phyloP scores from a whole-genome alignment of 1,140 invertebrate genomes.

The Armadillidium nasatum region DNA sequence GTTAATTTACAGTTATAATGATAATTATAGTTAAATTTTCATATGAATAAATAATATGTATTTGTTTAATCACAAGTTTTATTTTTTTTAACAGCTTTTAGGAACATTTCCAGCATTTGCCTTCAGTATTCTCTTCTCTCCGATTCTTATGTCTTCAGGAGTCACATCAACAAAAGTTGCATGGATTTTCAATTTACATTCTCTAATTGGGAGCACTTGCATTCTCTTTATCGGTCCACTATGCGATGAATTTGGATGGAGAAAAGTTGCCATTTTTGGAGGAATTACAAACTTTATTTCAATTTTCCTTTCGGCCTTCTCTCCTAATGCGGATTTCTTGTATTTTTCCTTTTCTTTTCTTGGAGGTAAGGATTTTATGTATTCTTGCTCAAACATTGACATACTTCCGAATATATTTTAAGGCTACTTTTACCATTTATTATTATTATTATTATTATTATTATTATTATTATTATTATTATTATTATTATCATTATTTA shows the following conservation, averaged over 20 bases:
- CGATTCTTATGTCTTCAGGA: constrained; percentile 7
- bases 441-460: no score
- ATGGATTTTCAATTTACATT: constrained; percentile 31
- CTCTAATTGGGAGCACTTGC: constrained; percentile 20
- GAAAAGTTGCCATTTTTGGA: constrained; percentile 16
- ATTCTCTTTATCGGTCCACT: constrained; percentile 20
- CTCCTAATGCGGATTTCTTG: constrained; percentile 24
- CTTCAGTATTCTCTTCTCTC: constrained; percentile 33
- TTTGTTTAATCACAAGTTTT: no score
- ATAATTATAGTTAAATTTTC: no score
- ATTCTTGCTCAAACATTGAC: no score
- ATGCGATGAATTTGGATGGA: constrained; percentile 27
- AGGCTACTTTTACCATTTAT: no score
- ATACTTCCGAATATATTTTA: no score
- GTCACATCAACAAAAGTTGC: constrained; percentile 26
- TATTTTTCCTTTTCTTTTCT: constrained; percentile 31
- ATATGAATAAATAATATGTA: no score
- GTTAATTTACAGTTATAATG: no score
- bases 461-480: no score
- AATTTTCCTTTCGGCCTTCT: constrained; percentile 26
- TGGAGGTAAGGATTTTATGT: constrained; percentile 18
- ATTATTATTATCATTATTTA: no score
- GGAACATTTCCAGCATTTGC: constrained; percentile 3
- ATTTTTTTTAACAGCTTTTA: constrained; percentile 21
- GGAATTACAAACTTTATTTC: neutral